Base-by-base conservation (phyloP, 2,888 invertebrate genomes). In the Pheosia tremula region DNA sequence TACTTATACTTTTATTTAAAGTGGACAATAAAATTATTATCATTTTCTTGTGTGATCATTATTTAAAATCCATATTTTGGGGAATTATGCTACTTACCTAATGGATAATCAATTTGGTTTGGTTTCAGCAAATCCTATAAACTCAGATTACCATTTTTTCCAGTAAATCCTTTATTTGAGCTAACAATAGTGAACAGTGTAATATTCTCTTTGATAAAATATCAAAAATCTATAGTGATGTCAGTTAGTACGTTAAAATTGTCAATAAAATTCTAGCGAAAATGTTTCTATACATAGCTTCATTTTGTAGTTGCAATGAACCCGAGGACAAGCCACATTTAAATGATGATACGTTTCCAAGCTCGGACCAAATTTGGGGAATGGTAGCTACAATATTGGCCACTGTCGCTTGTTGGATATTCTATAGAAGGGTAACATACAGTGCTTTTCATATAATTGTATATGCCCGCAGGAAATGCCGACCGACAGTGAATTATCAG, bases 221-320 rank as follows among this genome's bases (percentile, higher is more conserved):
- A 50, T 24, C 50, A 50, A 50, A 24, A 13, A 7, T 24, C 50
- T 9, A 50, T 50, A 24, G 13, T 50, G 24, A 7, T 24, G 50
- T 50, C 50, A 50, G 8, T 50, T 50, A 8, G 36, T 49, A 59
- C 62, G 67, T 68, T 67, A 59, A 71, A 74, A 73, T 71, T 76
- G 68, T 69, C 72, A 68, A 61, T 69, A 66, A 63, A 68, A 66
- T 45, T 36, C 24, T 56, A 66, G 67, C 43, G 52, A 54, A 60
- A 69, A 79, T 81, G 80, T 78, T 80, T 75, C 66, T 74, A 55
- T 69, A 66, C 57, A 68, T 78, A 68, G 45, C 80, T 67, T 78
- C 76, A 57, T 87, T 88, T 77, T 91, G 91, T 72, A 81, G 83
- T 61, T 91, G 91, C 72, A 85, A 87, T 64, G 88, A 88, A 41